Base-by-base conservation (phyloP, 2,797 vertebrate genomes). In the Cynopterus sphinx region DNA sequence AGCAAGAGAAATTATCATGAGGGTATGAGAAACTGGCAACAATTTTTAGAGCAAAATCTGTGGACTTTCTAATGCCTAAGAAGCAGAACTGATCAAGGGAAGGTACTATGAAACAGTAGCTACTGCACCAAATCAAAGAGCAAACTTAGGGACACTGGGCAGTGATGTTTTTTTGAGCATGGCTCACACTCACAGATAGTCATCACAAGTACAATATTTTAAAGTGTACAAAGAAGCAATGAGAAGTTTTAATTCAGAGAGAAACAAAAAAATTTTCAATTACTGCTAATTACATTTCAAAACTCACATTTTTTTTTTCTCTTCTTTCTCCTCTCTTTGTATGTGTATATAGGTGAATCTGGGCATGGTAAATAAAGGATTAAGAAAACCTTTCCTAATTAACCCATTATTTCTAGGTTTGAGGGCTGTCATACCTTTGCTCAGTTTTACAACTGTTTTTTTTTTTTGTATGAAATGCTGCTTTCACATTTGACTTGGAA, bases 401-500 rank as follows among this genome's bases (percentile, higher is more conserved):
- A 93, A 82, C 26, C 39, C 6, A 9, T 82, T 91, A 21, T 28
- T 22, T 90, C 36, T 36, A 8, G 8, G 13, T 59, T 65, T 75
- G 41, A 87, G 33, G 22, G 74, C 8, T 87, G 16, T 49, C 11
- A n/a, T 13, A 81, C 28, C 46, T 92, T 83, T 87, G 12, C 6
- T 94, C n/a, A 61, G n/a, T 87, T 96, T 92, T 55, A 96, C 9
- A 55, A 71, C 17, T 77, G 9, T 9, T 21, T 55, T 33, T 77
- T 9, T 9, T 21, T 55, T 87, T 84, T 67, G 21, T 82, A 73
- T 41, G 33, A 75, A 93, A 85, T 61, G 10, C 9, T 74, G 43
- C 59, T 88, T 93, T 88, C 82, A 22, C 12, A 85, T 95, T 84
- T 86, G 28, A 92, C 94, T 88, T 92, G 78, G 46, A 86, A 86